Percentiles rank a stretch among this genome's conserved stretches.
Conservation (phyloP, 2,113 vertebrate species). For the Rhabdomys dilectus region DNA sequence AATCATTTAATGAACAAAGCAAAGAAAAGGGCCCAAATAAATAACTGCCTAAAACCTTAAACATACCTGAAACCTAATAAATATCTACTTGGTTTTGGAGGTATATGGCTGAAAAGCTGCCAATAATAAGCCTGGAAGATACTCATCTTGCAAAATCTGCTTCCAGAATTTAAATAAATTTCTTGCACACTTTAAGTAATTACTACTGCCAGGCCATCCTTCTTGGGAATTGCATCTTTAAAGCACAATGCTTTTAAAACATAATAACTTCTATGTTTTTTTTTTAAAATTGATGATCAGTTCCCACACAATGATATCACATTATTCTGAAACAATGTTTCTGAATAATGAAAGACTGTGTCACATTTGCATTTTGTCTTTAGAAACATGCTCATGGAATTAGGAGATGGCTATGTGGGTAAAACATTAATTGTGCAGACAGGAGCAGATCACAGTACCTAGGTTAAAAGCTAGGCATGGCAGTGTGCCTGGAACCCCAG, state of each 20-base stretch:
- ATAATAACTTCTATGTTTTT: neutral
- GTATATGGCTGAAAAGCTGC: neutral
- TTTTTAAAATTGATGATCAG: neutral
- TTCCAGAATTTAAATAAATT: constrained; percentile 26
- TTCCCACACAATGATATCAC: neutral
- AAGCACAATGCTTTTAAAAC: constrained; percentile 34
- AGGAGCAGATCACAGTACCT: neutral
- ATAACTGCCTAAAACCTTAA: neutral
- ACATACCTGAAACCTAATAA: neutral
- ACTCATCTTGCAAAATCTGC: neutral
- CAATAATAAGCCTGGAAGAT: neutral
- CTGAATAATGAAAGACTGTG: neutral
- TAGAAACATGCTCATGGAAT: neutral
- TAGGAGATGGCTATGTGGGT: neutral
- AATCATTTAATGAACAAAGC: constrained; percentile 15
- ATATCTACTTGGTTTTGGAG: neutral
- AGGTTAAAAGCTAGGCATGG: neutral
- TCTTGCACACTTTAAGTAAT: constrained; percentile 30
- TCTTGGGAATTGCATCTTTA: constrained; percentile 7
- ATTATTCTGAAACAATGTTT: neutral
- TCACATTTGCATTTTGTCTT: neutral
- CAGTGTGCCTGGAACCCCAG: neutral
- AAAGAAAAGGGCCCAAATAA: neutral
- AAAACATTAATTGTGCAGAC: neutral
- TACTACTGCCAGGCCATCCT: neutral